Conservation (phyloP, 2,797 vertebrate species). For the Xiphorhynchus erythropygius region DNA sequence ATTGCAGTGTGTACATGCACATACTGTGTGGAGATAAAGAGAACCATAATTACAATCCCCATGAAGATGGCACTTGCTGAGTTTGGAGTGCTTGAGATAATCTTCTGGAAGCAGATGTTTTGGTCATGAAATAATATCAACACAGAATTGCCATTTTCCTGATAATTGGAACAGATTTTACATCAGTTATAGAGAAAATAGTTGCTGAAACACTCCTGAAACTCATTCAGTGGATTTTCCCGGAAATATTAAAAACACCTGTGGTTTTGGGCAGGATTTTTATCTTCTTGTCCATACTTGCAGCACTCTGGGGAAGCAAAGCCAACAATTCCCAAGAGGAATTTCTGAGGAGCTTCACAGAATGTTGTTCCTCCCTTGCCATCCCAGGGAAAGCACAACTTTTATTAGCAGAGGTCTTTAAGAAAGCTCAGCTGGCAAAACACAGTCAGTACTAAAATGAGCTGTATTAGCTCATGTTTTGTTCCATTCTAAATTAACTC, state of each 20-base stretch:
- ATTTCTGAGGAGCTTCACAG: background rate
- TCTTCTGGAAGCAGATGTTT: background rate
- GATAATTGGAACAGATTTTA: background rate
- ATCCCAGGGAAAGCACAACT: background rate
- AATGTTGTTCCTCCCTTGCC: background rate
- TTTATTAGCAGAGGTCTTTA: background rate
- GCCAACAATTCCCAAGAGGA: background rate
- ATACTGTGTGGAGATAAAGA: background rate
- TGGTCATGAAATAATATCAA: background rate
- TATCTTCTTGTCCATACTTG: background rate
- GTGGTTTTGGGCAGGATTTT: background rate
- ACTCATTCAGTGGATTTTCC: background rate
- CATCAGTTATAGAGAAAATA: background rate
- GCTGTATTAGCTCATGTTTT: background rate
- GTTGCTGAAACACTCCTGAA: background rate
- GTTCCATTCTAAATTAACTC: background rate
- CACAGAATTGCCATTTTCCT: background rate
- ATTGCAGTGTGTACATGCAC: background rate
- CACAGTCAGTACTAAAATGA: background rate
- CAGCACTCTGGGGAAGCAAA: background rate
- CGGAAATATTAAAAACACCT: background rate
- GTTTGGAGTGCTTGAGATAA: background rate
- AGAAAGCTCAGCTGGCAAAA: background rate
- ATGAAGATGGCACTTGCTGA: background rate
- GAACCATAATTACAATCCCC: background rate